phyloP scores from a whole-genome alignment of 1,140 invertebrate genomes.

The Sminthurinus signatus region DNA sequence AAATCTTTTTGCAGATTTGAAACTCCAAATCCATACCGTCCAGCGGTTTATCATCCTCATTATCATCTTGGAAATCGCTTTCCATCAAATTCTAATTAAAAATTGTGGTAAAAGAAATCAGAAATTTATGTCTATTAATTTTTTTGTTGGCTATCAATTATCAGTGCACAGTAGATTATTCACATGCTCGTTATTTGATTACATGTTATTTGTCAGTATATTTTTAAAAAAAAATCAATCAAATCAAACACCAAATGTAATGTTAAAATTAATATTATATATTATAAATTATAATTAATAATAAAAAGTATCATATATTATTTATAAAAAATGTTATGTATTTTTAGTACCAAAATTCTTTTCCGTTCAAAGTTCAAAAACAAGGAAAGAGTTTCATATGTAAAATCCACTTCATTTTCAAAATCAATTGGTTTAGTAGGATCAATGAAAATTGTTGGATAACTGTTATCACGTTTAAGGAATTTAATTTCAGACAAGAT shows the following conservation, averaged over 20 bases:
- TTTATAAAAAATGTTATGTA: constrained; percentile 16
- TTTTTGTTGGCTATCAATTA: too few relatives aligned
- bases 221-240: too few relatives aligned
- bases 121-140: too few relatives aligned
- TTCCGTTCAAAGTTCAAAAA: constrained; percentile 30
- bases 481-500: constrained; percentile 33
- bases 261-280: not conserved
- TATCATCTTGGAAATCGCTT: constrained; percentile 17
- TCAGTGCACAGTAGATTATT: too few relatives aligned
- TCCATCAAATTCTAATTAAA: constrained; percentile 21
- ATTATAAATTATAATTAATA: not conserved
- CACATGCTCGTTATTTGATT: not conserved
- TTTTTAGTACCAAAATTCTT: constrained; percentile 32
- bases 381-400: constrained; percentile 25
- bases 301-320: not conserved
- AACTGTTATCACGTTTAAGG: constrained; percentile 12
- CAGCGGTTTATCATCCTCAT: constrained; percentile 16
- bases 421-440: too few relatives aligned
- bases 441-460: not conserved
- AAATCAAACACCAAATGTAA: not conserved
- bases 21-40: constrained; percentile 36
- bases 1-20: constrained; percentile 40
- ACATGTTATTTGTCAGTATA: not conserved
- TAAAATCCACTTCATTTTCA: constrained; percentile 16
- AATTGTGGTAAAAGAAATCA: too few relatives aligned